Evolutionary conservation across 2,888 invertebrate genomes (phyloP).

Genomic region (Drosophila picticornis): DNA sequence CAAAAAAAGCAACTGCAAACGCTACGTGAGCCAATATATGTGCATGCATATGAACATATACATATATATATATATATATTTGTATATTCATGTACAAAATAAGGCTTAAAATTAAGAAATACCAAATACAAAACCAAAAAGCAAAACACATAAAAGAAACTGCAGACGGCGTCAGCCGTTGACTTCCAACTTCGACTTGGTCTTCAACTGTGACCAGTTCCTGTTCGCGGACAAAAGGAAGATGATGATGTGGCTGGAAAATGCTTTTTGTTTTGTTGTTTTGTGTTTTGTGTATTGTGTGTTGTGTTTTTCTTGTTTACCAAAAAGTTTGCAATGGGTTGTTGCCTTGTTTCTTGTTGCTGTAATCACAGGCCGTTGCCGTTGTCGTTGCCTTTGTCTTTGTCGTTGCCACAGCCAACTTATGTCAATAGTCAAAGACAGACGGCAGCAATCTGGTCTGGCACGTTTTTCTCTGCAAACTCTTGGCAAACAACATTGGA

Average conservation of each 20-base stretch:
- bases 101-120: slow-evolving; percentile 67
- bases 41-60: slow-evolving; percentile 6
- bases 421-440: slow-evolving; percentile 68
- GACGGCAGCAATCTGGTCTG: slow-evolving; percentile 67
- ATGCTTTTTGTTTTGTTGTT: slow-evolving; percentile 30
- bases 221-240: slow-evolving; percentile 78
- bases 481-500: slow-evolving; percentile 26
- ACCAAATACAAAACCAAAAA: slow-evolving; percentile 53
- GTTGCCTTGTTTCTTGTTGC: slow-evolving; percentile 35
- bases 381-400: slow-evolving; percentile 25
- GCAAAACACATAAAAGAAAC: slow-evolving; percentile 63
- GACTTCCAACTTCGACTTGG: slow-evolving; percentile 33
- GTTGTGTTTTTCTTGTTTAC: slow-evolving; percentile 45
- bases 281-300: slow-evolving; percentile 28
- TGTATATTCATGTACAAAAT: slow-evolving; percentile 32
- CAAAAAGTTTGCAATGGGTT: slow-evolving; percentile 49
- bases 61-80: slow-evolving; percentile 11
- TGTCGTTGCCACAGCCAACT: slow-evolving; percentile 55
- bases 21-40: slow-evolving; percentile 54
- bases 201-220: slow-evolving; percentile 71
- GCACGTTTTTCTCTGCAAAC: slow-evolving; percentile 59
- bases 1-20: slow-evolving; percentile 61
- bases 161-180: slow-evolving; percentile 37
- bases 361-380: slow-evolving; percentile 67
- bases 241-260: slow-evolving; percentile 68